phyloP scores from a whole-genome alignment of 2,797 vertebrate genomes.

The Smutsia temminckii region DNA sequence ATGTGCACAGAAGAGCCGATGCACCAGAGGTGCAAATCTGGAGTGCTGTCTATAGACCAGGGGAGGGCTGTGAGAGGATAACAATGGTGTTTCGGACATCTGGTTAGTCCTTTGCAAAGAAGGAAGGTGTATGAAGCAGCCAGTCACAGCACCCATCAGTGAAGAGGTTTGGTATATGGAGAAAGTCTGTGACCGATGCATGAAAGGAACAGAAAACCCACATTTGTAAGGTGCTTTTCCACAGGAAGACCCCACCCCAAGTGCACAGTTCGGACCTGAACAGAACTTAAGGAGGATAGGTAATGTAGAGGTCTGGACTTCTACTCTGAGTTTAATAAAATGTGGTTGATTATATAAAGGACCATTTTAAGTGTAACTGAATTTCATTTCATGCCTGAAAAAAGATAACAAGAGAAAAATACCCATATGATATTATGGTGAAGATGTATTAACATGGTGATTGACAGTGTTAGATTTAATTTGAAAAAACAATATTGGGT shows the following conservation, averaged over 20 bases:
- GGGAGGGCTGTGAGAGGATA: neutral
- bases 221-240: constrained; percentile 10
- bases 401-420: constrained; percentile 21
- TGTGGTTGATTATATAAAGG: constrained; percentile 20
- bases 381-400: constrained; percentile 10
- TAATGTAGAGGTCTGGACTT: neutral
- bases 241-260: constrained; percentile 16
- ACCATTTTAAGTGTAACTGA: constrained; percentile 15
- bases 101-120: constrained; percentile 42
- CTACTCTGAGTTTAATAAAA: constrained; percentile 57
- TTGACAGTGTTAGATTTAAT: constrained; percentile 23
- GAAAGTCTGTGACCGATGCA: neutral
- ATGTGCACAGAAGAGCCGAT: neutral
- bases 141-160: neutral
- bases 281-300: constrained; percentile 41
- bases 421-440: neutral
- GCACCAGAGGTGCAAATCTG: neutral
- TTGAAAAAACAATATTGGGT: constrained; percentile 29
- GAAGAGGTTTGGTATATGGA: neutral
- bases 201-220: neutral
- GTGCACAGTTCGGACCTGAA: neutral
- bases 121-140: neutral
- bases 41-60: neutral
- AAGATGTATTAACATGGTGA: neutral
- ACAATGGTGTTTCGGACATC: neutral